Conservation (phyloP, 2,113 vertebrate species). For the Oriolus oriolus region DNA sequence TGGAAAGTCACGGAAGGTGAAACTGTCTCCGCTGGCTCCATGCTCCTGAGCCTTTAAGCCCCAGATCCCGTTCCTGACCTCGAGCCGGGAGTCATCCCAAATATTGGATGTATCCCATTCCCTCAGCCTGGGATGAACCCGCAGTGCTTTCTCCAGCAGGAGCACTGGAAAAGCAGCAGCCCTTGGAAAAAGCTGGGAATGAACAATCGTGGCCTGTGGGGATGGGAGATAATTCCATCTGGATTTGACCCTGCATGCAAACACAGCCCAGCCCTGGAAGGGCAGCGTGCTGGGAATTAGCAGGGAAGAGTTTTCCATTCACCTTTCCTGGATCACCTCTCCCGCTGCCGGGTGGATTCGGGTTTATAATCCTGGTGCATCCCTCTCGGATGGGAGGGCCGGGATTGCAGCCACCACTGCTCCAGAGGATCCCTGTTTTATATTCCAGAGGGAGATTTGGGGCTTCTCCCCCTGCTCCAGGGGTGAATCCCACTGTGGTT, state of each 20-base stretch:
- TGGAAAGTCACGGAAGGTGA: slow-evolving; percentile 8
- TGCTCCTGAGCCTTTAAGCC: neutral
- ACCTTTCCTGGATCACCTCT: no score
- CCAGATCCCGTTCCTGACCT: neutral
- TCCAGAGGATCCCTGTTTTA: neutral
- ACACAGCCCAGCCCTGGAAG: no score
- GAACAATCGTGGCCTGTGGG: neutral
- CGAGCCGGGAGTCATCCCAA: neutral
- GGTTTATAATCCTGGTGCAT: neutral
- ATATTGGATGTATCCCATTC: neutral
- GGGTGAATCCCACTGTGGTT: neutral
- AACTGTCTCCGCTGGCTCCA: neutral
- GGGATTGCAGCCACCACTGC: neutral
- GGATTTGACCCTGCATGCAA: neutral
- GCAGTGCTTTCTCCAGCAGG: neutral
- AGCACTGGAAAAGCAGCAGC: neutral
- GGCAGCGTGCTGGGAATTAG: neutral
- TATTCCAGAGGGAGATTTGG: neutral
- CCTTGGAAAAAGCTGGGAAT: neutral
- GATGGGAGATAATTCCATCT: neutral
- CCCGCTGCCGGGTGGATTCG: neutral
- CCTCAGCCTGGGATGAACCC: neutral
- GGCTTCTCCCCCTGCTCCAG: neutral
- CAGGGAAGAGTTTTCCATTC: neutral
- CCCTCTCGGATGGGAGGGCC: neutral